A percentile compares a stretch with the other conserved stretches of the same genome.
phyloP scores from a whole-genome alignment of 2,888 invertebrate genomes.

The Phalera bucephala region DNA sequence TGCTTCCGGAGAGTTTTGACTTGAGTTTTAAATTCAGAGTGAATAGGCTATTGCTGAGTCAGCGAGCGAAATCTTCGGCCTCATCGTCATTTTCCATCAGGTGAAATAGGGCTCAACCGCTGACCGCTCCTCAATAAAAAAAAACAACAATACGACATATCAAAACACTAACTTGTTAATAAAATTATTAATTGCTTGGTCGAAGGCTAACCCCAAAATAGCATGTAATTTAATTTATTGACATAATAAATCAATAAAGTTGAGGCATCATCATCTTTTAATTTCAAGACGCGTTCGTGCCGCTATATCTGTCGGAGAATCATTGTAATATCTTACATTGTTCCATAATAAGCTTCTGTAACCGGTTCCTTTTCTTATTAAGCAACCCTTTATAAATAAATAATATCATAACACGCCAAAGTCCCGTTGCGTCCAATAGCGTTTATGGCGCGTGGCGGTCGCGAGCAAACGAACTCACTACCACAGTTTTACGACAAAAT shows the following conservation, averaged over 20 bases:
- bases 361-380: conserved; percentile 21
- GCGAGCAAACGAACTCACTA: conserved; percentile 42
- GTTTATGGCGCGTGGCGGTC: conserved; percentile 61
- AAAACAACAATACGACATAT: conserved; percentile 25
- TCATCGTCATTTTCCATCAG: no score
- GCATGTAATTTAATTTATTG: neutral
- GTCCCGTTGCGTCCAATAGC: conserved; percentile 58
- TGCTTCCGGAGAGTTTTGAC: no score
- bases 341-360: conserved; percentile 14
- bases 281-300: neutral
- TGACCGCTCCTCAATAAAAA: no score
- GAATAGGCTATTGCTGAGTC: no score
- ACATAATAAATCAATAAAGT: neutral
- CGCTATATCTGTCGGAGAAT: conserved; percentile 4
- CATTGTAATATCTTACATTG: conserved; percentile 23
- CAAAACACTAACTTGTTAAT: conserved; percentile 7
- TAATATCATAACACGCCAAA: conserved; percentile 52
- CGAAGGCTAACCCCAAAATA: neutral
- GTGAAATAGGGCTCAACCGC: no score
- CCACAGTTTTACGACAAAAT: conserved; percentile 75
- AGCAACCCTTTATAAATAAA: conserved; percentile 23
- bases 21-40: no score
- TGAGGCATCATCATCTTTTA: neutral
- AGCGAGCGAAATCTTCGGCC: no score
- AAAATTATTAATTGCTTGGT: neutral